phyloP scores from a whole-genome alignment of 1,140 invertebrate species.

The Periplaneta americana region DNA sequence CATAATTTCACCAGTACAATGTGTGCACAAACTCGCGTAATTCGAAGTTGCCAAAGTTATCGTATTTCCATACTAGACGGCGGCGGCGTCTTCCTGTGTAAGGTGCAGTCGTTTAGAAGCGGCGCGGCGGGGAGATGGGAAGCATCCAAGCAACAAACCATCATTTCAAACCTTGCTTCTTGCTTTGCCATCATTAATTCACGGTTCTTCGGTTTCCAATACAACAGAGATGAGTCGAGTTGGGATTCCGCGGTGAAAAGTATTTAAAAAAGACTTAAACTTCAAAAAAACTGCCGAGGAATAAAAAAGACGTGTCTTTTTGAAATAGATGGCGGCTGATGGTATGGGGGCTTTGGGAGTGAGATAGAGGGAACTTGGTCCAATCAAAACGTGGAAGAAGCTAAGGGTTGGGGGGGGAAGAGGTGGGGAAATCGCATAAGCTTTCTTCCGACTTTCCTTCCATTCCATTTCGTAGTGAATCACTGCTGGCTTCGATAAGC shows the following conservation, averaged over 20 bases:
- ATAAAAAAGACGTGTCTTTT: not conserved
- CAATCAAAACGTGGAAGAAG: conserved; percentile 12
- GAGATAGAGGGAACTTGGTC: not conserved
- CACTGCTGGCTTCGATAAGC: conserved; percentile 10
- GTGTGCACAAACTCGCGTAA: too few species aligned
- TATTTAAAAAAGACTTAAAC: not conserved
- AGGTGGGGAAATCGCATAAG: conserved; percentile 1
- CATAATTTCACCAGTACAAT: too few species aligned
- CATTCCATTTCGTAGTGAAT: conserved; percentile 14
- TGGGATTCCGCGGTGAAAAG: not conserved
- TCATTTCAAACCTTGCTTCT: not conserved
- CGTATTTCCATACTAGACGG: too few species aligned
- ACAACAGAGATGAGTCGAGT: not conserved
- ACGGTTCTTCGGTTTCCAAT: not conserved
- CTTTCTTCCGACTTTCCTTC: not conserved
- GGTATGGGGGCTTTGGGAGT: not conserved
- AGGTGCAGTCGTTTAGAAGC: not conserved
- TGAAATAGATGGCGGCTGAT: not conserved
- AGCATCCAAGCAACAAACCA: not conserved
- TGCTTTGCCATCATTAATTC: not conserved
- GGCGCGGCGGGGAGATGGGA: not conserved
- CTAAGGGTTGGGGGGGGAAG: not conserved
- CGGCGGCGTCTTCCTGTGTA: not conserved
- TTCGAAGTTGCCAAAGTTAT: too few species aligned
- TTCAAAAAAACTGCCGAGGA: not conserved